These are phyloP conservation scores for Sylvietta virens DNA, from an alignment of 2,113 vertebrate species.

Conservation along the genomic window DNA sequence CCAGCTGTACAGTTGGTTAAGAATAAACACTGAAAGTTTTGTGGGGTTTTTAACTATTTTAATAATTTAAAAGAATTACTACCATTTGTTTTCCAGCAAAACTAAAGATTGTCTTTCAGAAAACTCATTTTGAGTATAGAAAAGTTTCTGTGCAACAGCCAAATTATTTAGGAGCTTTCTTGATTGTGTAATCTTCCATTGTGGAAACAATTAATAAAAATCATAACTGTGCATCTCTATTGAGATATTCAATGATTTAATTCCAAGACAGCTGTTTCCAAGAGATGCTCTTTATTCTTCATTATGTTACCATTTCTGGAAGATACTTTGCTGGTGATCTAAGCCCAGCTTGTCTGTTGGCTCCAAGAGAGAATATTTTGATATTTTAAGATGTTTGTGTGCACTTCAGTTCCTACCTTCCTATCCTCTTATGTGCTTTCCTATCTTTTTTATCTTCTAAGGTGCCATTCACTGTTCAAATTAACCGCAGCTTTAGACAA, in stretches of 20 bases:
- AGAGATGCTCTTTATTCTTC: not conserved
- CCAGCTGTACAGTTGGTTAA: not conserved
- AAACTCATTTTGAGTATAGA: not conserved
- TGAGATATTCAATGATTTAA: not conserved
- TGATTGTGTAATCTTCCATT: not conserved
- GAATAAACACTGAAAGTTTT: not conserved
- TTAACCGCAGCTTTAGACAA: not conserved
- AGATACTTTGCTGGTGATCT: not conserved
- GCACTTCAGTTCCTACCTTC: not conserved
- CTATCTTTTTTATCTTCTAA: not conserved
- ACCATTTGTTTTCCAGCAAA: not conserved
- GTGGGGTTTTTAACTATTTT: not conserved
- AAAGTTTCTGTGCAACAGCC: not conserved
- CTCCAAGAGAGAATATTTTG: not conserved
- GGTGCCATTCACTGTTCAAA: not conserved
- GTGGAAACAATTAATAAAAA: slow-evolving; percentile 1
- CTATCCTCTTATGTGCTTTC: not conserved
- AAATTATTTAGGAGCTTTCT: not conserved
- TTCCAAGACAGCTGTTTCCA: not conserved
- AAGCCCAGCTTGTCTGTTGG: not conserved
- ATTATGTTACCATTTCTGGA: not conserved
- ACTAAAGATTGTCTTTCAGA: not conserved
- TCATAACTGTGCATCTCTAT: not conserved
- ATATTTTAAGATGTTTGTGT: not conserved
- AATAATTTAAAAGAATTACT: not conserved